Evolutionary conservation across 2,888 invertebrate species (phyloP).

Genomic region (Xestia rhomboidea): DNA sequence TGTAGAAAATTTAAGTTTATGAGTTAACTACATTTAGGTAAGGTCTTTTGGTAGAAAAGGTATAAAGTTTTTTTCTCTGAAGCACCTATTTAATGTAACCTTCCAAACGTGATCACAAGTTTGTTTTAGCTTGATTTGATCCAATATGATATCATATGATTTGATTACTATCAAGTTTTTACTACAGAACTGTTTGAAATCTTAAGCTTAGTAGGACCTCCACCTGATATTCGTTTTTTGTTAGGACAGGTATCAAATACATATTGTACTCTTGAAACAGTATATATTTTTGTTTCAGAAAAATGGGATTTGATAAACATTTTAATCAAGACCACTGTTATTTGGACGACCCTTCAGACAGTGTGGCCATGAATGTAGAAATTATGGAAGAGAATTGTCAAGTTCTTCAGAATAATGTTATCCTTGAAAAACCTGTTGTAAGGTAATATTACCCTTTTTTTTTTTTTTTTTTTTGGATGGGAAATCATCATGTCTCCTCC

Average conservation of each 20-base stretch:
- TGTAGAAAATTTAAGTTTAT: constrained; percentile 15
- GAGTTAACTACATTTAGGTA: constrained; percentile 22
- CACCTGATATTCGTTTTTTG: background rate
- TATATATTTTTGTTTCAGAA: constrained; percentile 7
- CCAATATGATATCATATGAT: background rate
- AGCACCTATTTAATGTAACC: constrained; percentile 28
- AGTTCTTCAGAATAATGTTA: constrained; percentile 51
- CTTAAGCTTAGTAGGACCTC: background rate
- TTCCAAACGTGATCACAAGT: constrained; percentile 31
- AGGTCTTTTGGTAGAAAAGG: background rate
- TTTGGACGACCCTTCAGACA: constrained; percentile 60
- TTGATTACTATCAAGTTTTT: background rate
- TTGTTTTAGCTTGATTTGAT: constrained; percentile 15
- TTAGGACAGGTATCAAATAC: background rate
- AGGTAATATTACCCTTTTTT: constrained; percentile 39
- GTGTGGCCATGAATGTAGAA: constrained; percentile 68
- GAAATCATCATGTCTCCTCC: too few relatives aligned
- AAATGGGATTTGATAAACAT: constrained; percentile 67
- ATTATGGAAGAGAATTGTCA: constrained; percentile 65
- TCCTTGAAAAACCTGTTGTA: constrained; percentile 60
- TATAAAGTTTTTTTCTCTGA: background rate
- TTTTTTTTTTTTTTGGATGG: too few relatives aligned
- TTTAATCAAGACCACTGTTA: constrained; percentile 63
- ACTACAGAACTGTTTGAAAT: background rate
- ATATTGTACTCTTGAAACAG: background rate